Conservation (phyloP, 1,140 invertebrate species). For the Meteorus sp. region DNA sequence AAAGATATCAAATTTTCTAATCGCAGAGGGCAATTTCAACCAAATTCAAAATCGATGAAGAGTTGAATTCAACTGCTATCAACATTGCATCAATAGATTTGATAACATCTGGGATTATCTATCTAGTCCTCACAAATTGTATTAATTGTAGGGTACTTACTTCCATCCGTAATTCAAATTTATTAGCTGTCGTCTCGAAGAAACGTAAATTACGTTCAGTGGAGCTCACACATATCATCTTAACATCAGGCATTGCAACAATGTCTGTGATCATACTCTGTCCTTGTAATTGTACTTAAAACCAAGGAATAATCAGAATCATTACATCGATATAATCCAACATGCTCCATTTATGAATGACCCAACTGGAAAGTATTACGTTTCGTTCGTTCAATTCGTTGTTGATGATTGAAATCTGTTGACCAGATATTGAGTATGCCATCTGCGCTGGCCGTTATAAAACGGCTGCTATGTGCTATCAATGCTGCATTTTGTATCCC, state of each 20-base stretch:
- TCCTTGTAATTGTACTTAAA: too few species aligned
- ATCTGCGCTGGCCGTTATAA: conserved; percentile 68
- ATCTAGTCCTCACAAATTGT: too few species aligned
- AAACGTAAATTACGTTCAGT: conserved; percentile 71
- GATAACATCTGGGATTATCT: too few species aligned
- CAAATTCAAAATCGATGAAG: too few species aligned
- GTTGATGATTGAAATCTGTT: conserved; percentile 64
- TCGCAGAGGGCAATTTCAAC: too few species aligned
- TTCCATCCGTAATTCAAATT: conserved; percentile 66
- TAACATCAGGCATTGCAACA: conserved; percentile 69
- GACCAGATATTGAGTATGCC: conserved; percentile 74
- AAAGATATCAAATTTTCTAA: too few species aligned
- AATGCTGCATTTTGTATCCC: conserved; percentile 57
- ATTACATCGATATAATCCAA: too few species aligned
- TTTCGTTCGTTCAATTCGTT: conserved; percentile 63
- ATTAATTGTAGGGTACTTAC: too few species aligned
- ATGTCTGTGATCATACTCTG: conserved; percentile 69
- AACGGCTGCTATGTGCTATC: conserved; percentile 63
- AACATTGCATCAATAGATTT: too few species aligned
- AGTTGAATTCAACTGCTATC: too few species aligned
- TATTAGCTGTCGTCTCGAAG: conserved; percentile 71
- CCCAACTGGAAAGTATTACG: conserved; percentile 52
- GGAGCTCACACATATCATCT: conserved; percentile 68
- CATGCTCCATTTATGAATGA: too few species aligned
- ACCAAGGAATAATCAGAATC: too few species aligned